Base-by-base conservation (phyloP, 2,888 invertebrate species). In the Drosophila tanythrix region DNA sequence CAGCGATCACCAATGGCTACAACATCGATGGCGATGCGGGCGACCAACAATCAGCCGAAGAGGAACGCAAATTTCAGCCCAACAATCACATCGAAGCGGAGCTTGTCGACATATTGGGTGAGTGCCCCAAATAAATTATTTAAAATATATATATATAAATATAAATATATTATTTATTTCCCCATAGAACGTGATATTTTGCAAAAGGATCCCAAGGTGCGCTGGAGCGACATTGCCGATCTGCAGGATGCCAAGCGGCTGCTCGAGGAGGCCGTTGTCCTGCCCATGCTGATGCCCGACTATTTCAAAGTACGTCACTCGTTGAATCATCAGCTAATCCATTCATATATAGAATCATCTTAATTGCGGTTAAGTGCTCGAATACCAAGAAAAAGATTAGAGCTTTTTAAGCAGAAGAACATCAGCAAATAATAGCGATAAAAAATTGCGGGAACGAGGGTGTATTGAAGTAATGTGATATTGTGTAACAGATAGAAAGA, bases 201-300 rank as follows among this genome's bases (percentile, higher is more conserved):
- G 82, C 98, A 98, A 94, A 98, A 98, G 93, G 98, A 99, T 94
- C 98, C 98, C 21, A 98, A 98, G 93, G 98, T 99, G 71, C 95
- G 96, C 90, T 99, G 99, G 99, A 97, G 96, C 89, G 98, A 98
- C 92, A 98, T 98, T 91, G 98, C 98, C 0, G 98, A 98, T 93
- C 94, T 98, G 56, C 94, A 96, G 13, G 98, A 98, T 92, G 98
- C 98, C 8, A 98, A 98, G 93, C 94, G 97, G 75, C 93, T 99
- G 65, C 94, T 99, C 8, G 98, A 99, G 92, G 99, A 99, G 94
- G 99, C 99, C 35, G 99, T 99, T 11, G 99, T 99, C 46, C 94
- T 99, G 90, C 99, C 99, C 3, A 97, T 99, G 95, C 96, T 98
- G 95, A 98, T 99, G 96, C 99, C 99, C 2, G 98, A 99, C 91